Conservation (phyloP, 2,113 vertebrate genomes). For the Chloebia gouldiae region DNA sequence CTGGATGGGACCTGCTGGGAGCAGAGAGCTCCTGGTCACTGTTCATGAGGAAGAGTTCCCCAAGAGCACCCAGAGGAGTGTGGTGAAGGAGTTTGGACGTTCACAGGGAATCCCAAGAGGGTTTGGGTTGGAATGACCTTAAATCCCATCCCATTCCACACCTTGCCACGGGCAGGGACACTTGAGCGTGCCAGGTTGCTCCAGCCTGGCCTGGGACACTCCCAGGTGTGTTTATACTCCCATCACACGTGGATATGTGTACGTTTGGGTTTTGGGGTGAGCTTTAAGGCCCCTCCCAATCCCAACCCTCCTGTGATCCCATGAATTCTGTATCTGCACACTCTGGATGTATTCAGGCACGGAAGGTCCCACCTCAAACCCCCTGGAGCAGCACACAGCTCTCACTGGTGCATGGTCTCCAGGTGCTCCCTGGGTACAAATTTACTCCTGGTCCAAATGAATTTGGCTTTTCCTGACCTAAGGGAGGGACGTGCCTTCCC, state of each 20-base stretch:
- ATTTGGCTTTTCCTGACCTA: neutral
- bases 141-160: neutral
- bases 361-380: too few relatives aligned
- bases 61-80: neutral
- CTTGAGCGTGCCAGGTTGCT: neutral
- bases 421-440: neutral
- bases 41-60: neutral
- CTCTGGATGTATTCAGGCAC: rapidly evolving
- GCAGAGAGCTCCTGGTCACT: neutral
- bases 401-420: too few relatives aligned
- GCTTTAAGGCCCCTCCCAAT: neutral
- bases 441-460: neutral
- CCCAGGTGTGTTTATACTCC: neutral
- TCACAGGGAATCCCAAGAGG: neutral
- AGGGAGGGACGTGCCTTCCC: neutral
- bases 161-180: neutral
- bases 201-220: neutral
- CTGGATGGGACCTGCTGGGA: neutral
- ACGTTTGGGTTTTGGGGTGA: neutral
- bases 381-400: neutral
- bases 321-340: rapidly evolving
- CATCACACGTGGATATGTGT: rapidly evolving
- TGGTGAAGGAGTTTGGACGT: neutral
- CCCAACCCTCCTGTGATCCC: neutral
- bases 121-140: neutral